Evolutionary conservation across 1,140 invertebrate species (phyloP).

Genomic region (Reticulitermes speratus): DNA sequence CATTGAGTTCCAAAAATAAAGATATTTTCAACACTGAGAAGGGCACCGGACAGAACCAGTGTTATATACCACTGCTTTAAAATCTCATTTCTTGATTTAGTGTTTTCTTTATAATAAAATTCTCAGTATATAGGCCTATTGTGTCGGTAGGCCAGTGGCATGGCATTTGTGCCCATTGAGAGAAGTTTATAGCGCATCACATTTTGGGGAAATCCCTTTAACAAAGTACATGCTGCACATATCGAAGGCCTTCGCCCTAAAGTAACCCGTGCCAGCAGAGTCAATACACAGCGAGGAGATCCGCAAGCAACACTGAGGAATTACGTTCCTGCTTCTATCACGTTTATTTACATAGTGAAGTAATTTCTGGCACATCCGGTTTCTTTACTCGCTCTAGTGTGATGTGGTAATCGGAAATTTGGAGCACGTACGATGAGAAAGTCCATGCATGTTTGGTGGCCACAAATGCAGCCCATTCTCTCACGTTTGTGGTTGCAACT

Average conservation of each 20-base stretch:
- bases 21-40: too few relatives aligned
- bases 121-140: too few relatives aligned
- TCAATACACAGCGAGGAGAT: not conserved
- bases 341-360: not conserved
- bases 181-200: too few relatives aligned
- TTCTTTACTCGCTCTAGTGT: not conserved
- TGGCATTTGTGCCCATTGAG: too few relatives aligned
- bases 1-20: too few relatives aligned
- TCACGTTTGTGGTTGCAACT: not conserved
- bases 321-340: not conserved
- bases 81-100: too few relatives aligned
- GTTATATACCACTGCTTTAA: too few relatives aligned
- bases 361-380: not conserved
- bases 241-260: not conserved
- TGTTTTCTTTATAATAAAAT: too few relatives aligned
- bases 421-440: not conserved
- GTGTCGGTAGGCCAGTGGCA: too few relatives aligned
- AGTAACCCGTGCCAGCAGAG: not conserved
- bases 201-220: too few relatives aligned
- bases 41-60: too few relatives aligned
- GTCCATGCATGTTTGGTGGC: constrained; percentile 13
- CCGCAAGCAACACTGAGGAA: not conserved
- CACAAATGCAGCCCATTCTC: not conserved
- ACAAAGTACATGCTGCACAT: too few relatives aligned
- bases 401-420: constrained; percentile 18